Conservation (phyloP, 2,888 invertebrate species). For the Ischnura elegans region DNA sequence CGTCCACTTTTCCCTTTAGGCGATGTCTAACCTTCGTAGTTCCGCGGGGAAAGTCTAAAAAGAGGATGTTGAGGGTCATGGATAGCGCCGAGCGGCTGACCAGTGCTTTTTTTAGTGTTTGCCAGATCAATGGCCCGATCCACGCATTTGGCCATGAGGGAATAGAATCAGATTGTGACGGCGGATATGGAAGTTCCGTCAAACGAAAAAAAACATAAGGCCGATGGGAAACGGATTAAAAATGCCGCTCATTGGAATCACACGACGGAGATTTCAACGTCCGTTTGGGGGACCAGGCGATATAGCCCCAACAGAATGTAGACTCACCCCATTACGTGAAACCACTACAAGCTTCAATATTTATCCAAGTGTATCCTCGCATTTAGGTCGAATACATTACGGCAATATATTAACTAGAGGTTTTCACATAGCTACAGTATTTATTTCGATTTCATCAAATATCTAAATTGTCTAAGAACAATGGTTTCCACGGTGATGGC, state of each 20-base stretch:
- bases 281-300: background rate
- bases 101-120: background rate
- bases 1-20: slow-evolving; percentile 42
- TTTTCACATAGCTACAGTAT: no score
- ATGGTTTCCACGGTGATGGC: no score
- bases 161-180: slow-evolving; percentile 15
- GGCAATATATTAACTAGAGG: background rate
- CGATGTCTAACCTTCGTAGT: slow-evolving; percentile 50
- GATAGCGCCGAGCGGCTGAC: slow-evolving; percentile 16
- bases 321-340: background rate
- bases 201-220: background rate
- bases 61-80: slow-evolving; percentile 32
- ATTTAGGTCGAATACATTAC: background rate
- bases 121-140: slow-evolving; percentile 26
- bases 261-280: slow-evolving; percentile 43
- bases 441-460: no score
- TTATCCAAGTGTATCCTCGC: background rate
- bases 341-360: background rate
- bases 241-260: slow-evolving; percentile 39
- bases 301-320: background rate
- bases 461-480: no score
- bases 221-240: background rate
- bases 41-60: slow-evolving; percentile 9
- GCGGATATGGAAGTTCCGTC: background rate
- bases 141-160: background rate